Conservation (phyloP, 2,113 vertebrate genomes). For the Arizona elegans region DNA sequence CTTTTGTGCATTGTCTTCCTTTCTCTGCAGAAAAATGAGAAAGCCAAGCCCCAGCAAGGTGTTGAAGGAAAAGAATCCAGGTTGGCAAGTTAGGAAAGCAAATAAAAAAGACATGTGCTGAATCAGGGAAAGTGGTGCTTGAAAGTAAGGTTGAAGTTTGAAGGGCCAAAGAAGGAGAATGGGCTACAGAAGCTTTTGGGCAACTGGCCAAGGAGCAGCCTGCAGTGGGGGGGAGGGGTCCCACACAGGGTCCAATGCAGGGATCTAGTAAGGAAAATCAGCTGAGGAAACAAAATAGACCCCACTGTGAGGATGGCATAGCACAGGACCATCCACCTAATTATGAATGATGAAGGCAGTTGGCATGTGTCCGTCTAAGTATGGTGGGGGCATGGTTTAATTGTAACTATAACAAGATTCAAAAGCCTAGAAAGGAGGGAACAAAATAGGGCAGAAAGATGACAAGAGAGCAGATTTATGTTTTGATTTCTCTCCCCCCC, state of each 20-base stretch:
- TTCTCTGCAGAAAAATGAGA: not conserved
- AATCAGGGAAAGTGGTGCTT: not conserved
- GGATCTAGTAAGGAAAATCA: too few relatives aligned
- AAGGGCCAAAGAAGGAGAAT: not conserved
- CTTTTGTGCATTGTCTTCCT: not conserved
- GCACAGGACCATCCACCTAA: not conserved
- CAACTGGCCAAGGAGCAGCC: not conserved
- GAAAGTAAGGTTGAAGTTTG: not conserved
- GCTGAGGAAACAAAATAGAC: not conserved
- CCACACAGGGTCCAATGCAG: not conserved
- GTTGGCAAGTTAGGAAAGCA: not conserved
- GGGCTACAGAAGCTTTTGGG: not conserved
- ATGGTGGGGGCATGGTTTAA: not conserved
- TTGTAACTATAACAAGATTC: not conserved
- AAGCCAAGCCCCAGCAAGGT: not conserved
- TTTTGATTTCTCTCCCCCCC: not conserved
- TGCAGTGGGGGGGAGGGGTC: not conserved
- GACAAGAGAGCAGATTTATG: not conserved
- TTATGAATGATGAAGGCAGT: not conserved
- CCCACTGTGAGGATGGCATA: not conserved
- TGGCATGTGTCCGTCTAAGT: not conserved
- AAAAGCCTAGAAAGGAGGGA: not conserved
- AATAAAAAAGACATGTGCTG: not conserved
- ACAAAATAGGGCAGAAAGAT: not conserved
- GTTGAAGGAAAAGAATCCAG: not conserved